These are phyloP conservation scores for Papilio gigon DNA, from an alignment of 2,888 invertebrate genomes.

Conservation along the genomic window DNA sequence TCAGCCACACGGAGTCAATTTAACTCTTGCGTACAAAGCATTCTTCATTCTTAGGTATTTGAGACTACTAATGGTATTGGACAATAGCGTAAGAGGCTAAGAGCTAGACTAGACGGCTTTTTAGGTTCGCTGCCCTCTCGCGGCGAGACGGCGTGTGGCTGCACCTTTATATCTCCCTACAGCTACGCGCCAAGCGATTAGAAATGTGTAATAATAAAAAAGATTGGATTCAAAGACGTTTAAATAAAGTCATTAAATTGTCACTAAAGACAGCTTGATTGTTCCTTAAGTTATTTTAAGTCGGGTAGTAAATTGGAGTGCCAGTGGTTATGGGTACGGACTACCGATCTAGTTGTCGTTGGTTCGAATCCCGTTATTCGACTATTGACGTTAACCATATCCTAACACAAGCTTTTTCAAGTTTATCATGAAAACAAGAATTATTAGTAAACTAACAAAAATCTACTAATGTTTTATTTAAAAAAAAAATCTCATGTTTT, in stretches of 20 bases:
- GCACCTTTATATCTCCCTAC: slow-evolving; percentile 31
- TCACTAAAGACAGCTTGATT: neutral
- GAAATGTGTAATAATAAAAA: neutral
- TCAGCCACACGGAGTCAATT: neutral
- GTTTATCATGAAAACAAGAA: too few species aligned
- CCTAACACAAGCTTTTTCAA: too few species aligned
- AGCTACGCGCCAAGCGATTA: neutral
- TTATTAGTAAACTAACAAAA: too few species aligned
- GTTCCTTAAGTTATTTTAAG: too few species aligned
- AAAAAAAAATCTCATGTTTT: too few species aligned
- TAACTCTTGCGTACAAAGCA: slow-evolving; percentile 10
- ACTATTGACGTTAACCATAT: too few species aligned
- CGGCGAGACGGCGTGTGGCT: slow-evolving; percentile 49
- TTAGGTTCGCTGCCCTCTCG: slow-evolving; percentile 51
- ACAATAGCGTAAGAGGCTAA: slow-evolving; percentile 47
- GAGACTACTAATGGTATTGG: slow-evolving; percentile 37
- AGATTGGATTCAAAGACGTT: neutral
- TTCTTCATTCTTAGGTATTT: slow-evolving; percentile 21
- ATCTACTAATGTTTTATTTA: too few species aligned
- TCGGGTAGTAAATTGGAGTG: too few species aligned
- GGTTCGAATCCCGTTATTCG: too few species aligned
- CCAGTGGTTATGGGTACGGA: too few species aligned
- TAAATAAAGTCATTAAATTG: neutral
- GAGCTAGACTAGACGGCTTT: slow-evolving; percentile 42
- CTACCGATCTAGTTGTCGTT: too few species aligned